Conservation (phyloP, 2,888 invertebrate genomes). For the Biston stratarius region DNA sequence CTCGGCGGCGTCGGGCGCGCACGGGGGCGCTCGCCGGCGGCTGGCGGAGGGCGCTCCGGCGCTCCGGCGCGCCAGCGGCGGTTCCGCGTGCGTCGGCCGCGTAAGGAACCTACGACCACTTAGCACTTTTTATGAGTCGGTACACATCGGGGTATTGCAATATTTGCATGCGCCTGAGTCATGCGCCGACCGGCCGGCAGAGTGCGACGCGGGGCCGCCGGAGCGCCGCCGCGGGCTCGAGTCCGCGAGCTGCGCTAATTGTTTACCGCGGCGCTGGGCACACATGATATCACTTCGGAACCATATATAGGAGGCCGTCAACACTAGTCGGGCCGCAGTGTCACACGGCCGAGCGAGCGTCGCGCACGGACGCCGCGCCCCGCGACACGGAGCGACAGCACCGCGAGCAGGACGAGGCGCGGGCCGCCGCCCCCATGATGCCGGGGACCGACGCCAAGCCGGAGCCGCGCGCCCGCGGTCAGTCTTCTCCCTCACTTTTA, state of each 20-base stretch:
- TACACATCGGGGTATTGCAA: not conserved
- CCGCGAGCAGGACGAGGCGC: not conserved
- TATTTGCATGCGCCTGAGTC: slow-evolving; percentile 1
- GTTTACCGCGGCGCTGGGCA: not conserved
- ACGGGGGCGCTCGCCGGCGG: too few relatives aligned
- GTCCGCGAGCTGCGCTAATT: not conserved
- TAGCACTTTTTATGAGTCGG: not conserved
- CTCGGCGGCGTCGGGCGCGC: too few relatives aligned
- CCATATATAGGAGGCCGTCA: not conserved
- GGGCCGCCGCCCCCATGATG: slow-evolving; percentile 6
- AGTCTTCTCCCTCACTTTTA: not conserved
- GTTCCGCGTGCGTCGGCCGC: too few relatives aligned
- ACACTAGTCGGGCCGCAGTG: not conserved
- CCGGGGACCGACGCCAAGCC: slow-evolving; percentile 3
- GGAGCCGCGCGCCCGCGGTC: slow-evolving; percentile 1
- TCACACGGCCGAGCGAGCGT: too few relatives aligned
- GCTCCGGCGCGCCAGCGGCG: too few relatives aligned
- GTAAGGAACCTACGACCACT: not conserved
- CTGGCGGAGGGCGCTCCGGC: too few relatives aligned
- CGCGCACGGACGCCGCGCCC: too few relatives aligned
- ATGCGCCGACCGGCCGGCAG: too few relatives aligned
- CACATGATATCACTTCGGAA: not conserved
- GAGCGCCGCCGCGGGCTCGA: not conserved
- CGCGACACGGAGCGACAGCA: too few relatives aligned
- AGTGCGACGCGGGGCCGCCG: not conserved